Evolutionary conservation across 2,888 invertebrate genomes (phyloP).

Genomic region (Mactromeris polynyma): DNA sequence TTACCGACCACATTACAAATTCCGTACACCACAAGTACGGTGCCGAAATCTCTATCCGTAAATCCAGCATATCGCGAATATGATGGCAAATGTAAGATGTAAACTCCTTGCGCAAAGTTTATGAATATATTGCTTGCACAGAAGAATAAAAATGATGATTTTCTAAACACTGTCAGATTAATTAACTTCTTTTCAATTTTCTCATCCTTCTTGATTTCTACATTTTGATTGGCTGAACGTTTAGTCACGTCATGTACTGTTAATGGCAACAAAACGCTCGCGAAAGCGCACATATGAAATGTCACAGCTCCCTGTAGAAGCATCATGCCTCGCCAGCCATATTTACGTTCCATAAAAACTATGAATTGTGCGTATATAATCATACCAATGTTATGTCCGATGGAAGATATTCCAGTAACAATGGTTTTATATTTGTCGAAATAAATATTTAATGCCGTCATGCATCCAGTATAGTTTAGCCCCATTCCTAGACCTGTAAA

Average conservation of each 20-base stretch:
- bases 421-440: constrained; percentile 64
- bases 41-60: constrained; percentile 36
- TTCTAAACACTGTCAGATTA: constrained; percentile 42
- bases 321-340: constrained; percentile 56
- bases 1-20: constrained; percentile 52
- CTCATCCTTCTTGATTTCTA: not conserved
- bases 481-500: constrained; percentile 63
- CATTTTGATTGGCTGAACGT: not conserved
- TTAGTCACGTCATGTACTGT: not conserved
- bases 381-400: constrained; percentile 56
- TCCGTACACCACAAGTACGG: constrained; percentile 47
- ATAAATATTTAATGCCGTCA: constrained; percentile 52
- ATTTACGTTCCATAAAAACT: constrained; percentile 29
- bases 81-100: constrained; percentile 56
- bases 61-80: constrained; percentile 50
- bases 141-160: constrained; percentile 48
- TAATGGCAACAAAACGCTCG: constrained; percentile 42
- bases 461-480: constrained; percentile 57
- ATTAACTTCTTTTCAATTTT: not conserved
- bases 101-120: constrained; percentile 49
- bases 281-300: constrained; percentile 53
- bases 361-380: constrained; percentile 48
- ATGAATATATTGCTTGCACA: constrained; percentile 57
- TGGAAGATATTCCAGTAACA: constrained; percentile 49
- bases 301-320: constrained; percentile 51